Evolutionary conservation across 2,113 vertebrate genomes (phyloP).

Genomic region (Trichomycterus rosablanca): DNA sequence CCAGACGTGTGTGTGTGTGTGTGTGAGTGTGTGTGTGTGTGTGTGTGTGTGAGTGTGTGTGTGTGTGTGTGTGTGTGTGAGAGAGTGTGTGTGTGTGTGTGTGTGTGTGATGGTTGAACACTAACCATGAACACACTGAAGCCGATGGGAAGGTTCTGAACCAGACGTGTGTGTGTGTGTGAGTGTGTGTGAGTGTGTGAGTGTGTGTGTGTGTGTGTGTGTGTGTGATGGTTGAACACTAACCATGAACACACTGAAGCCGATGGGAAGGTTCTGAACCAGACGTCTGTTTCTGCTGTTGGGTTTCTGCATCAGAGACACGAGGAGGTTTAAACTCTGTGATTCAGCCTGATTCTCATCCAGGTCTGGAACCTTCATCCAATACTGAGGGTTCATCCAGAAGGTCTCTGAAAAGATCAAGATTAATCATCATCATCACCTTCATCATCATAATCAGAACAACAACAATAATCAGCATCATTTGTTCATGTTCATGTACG

Average conservation of each 20-base stretch:
- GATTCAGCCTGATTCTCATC: neutral
- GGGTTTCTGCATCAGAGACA: constrained; percentile 64
- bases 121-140: too few species aligned
- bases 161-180: too few species aligned
- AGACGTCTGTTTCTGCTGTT: constrained; percentile 54
- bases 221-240: too few species aligned
- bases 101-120: too few species aligned
- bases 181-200: too few species aligned
- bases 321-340: constrained; percentile 39
- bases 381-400: constrained; percentile 67
- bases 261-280: constrained; percentile 48
- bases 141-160: too few species aligned
- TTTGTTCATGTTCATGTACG: neutral
- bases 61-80: too few species aligned
- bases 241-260: constrained; percentile 56
- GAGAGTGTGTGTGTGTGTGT: too few species aligned
- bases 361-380: constrained; percentile 32
- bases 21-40: too few species aligned
- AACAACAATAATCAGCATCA: neutral
- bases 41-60: too few species aligned
- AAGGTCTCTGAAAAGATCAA: constrained; percentile 43
- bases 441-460: neutral
- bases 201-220: too few species aligned
- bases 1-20: too few species aligned
- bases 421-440: neutral